Conservation (phyloP, 2,888 invertebrate genomes). For the Caradrina clavipalpis region DNA sequence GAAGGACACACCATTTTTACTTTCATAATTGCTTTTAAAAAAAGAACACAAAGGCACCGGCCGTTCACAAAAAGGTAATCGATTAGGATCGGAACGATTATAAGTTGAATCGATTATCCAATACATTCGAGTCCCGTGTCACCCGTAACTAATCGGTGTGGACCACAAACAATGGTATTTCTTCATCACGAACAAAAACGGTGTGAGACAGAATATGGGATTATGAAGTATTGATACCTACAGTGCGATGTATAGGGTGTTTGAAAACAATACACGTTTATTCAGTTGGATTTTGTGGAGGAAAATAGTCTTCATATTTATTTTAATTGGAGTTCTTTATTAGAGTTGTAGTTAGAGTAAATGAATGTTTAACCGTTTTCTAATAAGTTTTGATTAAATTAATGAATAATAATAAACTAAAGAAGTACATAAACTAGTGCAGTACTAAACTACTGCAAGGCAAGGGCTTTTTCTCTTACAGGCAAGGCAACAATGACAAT, state of each 20-base stretch:
- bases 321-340: not conserved
- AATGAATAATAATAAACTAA: too few species aligned
- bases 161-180: conserved; percentile 86
- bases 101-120: conserved; percentile 86
- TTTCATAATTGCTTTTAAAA: conserved; percentile 66
- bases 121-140: conserved; percentile 81
- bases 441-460: too few species aligned
- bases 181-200: conserved; percentile 89
- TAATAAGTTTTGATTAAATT: too few species aligned
- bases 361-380: too few species aligned
- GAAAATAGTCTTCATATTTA: not conserved
- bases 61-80: conserved; percentile 85
- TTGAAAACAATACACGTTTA: conserved; percentile 23
- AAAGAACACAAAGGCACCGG: conserved; percentile 82
- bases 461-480: too few species aligned
- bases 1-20: conserved; percentile 64
- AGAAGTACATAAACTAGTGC: too few species aligned
- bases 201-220: conserved; percentile 83
- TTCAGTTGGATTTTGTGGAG: too few species aligned
- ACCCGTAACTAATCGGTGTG: conserved; percentile 84
- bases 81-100: conserved; percentile 86
- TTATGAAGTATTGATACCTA: conserved; percentile 80
- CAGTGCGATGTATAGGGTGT: conserved; percentile 76
- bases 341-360: too few species aligned
- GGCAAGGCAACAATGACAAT: too few species aligned